Conservation (phyloP, 2,113 vertebrate species). For the Casuarius casuarius region DNA sequence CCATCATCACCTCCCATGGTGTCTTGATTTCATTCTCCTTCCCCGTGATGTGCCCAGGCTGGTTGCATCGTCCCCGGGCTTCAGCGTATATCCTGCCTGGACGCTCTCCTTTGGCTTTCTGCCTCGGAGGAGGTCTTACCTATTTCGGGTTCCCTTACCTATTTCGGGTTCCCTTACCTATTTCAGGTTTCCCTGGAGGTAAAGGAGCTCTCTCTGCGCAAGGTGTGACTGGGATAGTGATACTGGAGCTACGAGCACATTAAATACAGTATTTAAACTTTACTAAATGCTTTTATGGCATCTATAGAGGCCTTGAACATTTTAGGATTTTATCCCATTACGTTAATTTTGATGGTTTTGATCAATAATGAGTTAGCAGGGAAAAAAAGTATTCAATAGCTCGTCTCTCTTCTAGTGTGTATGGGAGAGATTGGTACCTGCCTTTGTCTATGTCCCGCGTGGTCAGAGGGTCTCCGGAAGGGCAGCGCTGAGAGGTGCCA, state of each 20-base stretch:
- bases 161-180: background rate
- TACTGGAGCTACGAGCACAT: background rate
- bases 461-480: background rate
- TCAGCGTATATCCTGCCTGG: background rate
- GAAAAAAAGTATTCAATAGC: background rate
- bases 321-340: background rate
- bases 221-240: fast-evolving
- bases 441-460: background rate
- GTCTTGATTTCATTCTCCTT: background rate
- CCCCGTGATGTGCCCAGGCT: background rate
- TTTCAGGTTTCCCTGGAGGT: background rate
- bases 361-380: background rate
- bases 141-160: background rate
- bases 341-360: background rate
- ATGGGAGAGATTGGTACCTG: background rate
- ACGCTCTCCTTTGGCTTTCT: background rate
- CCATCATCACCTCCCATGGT: background rate
- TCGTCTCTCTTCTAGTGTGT: background rate
- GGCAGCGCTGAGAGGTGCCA: background rate
- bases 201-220: background rate
- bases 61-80: background rate
- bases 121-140: background rate
- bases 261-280: background rate
- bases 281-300: background rate
- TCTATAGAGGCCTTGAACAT: background rate